phyloP scores from a whole-genome alignment of 2,113 vertebrate species.

The Anhinga rufa region DNA sequence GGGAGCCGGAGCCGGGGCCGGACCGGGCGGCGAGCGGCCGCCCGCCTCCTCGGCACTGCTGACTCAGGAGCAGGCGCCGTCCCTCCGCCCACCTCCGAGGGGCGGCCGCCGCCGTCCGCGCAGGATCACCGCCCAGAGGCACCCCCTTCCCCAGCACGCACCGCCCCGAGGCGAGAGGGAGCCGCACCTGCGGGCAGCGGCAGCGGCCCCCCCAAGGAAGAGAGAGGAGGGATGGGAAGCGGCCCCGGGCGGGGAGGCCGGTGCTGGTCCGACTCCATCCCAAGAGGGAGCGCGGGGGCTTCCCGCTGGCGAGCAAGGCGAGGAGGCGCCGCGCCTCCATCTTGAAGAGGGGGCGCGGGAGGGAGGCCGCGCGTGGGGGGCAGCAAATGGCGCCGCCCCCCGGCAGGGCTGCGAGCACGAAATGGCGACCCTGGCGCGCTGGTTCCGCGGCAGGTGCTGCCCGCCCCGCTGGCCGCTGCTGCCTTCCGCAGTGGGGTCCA shows the following conservation, averaged over 20 bases:
- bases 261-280: neutral
- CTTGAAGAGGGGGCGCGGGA: neutral
- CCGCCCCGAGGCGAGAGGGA: neutral
- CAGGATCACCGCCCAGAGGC: neutral
- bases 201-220: too few species aligned
- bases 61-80: neutral
- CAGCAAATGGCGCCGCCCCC: neutral
- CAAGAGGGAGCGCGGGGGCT: rapidly evolving
- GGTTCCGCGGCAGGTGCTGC: too few species aligned
- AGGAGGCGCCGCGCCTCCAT: neutral
- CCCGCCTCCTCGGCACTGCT: neutral
- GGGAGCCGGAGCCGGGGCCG: neutral
- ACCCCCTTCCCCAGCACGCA: neutral
- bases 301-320: rapidly evolving
- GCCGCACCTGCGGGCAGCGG: neutral
- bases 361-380: neutral
- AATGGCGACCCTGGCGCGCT: too few species aligned
- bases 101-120: neutral
- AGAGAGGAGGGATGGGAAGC: too few species aligned
- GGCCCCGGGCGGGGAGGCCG: too few species aligned
- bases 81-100: neutral
- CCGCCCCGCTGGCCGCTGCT: too few species aligned
- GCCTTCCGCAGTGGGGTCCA: neutral
- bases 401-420: neutral
- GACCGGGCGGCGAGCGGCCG: neutral